Evolutionary conservation across 2,888 invertebrate species (phyloP).

Genomic region (Cotesia congregata): DNA sequence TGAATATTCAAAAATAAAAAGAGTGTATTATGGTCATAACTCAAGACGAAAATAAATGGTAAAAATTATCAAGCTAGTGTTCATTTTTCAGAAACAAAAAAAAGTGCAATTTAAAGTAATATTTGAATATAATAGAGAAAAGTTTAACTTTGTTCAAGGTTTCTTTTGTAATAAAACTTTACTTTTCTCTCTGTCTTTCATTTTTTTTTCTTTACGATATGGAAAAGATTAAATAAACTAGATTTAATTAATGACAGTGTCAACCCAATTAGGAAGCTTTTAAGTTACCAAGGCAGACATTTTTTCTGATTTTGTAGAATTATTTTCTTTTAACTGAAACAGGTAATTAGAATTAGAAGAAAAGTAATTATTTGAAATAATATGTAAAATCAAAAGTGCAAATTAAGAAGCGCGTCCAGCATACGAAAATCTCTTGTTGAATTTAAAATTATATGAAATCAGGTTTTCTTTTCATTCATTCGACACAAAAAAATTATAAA

Average conservation of each 20-base stretch:
- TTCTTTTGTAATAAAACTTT: neutral
- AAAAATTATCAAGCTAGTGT: neutral
- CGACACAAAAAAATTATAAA: neutral
- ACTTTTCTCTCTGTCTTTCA: constrained; percentile 1
- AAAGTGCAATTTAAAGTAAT: neutral
- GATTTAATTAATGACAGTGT: constrained; percentile 48
- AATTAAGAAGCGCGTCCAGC: neutral
- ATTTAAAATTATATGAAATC: neutral
- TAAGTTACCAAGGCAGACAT: constrained; percentile 30
- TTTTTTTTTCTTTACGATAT: neutral
- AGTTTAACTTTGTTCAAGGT: constrained; percentile 1
- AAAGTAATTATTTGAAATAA: neutral
- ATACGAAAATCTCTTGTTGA: neutral
- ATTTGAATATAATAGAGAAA: neutral
- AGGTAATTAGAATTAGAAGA: neutral
- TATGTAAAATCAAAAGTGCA: neutral
- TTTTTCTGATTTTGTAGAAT: neutral
- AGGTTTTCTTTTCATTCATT: neutral
- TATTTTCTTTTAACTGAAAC: constrained; percentile 14
- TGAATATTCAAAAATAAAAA: neutral
- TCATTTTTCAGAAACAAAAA: neutral
- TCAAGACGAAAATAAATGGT: neutral
- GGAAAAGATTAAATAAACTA: constrained; percentile 33
- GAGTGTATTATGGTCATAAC: neutral
- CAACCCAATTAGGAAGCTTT: constrained; percentile 48